Evolutionary conservation across 2,888 invertebrate genomes (phyloP), one percentile per base, ranked within the genome.

Genomic region (Cosmia pyralina): DNA sequence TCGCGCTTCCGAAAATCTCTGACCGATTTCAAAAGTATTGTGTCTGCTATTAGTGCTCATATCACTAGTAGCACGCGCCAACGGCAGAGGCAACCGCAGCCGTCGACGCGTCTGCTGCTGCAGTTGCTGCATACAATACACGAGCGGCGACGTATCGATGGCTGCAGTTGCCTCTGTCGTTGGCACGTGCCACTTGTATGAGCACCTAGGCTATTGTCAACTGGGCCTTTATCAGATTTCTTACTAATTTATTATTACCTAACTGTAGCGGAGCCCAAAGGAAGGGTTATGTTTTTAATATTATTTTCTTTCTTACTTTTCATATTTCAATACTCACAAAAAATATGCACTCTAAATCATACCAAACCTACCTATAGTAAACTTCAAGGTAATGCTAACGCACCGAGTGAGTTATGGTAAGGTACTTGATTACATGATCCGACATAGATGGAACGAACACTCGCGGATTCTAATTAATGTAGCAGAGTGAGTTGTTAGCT

Each of bases 361-460:
- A 77, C 11, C 15, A 15, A 34, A 77, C 44, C 11, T 8, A 60
- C 55, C 22, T 34, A 19, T 46, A 52, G 19, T 65, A 58, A 67
- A 52, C 11, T 52, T n/a, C 44, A 38, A 72, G 6, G 50, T 72
- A 68, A 79, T 48, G 46, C 63, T 59, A 63, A 82, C 83, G 73
- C 79, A 64, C n/a, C 63, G n/a, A 68, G 59, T 71, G 67, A 65
- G 55, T 8, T n/a, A n/a, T n/a, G n/a, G 41, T 41, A 41, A 38
- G 41, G 41, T 38, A 63, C 68, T 70, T 77, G 77, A 86, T 85
- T 82, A 74, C 83, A 38, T 65, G 76, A 71, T 64, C 58, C 58
- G 87, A 81, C 85, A 69, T 83, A 86, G 87, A 85, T 85, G 83
- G 85, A 85, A 41, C 69, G 85, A 86, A 71, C 73, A 73, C 75